Evolutionary conservation across 2,888 invertebrate genomes (phyloP).

Genomic region (Germaria angustata): DNA sequence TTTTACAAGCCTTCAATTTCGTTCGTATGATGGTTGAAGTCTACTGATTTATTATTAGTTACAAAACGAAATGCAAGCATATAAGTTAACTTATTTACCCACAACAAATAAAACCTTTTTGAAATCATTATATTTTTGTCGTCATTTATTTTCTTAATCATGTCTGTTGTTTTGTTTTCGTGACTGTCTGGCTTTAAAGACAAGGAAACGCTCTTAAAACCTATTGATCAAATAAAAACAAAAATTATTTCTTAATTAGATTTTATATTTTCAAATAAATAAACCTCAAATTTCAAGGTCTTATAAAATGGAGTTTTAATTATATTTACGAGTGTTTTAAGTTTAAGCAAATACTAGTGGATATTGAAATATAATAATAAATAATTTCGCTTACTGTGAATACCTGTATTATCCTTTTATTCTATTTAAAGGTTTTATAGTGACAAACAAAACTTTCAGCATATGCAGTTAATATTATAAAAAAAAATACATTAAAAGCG

Average conservation of each 20-base stretch:
- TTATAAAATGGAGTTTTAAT: background rate
- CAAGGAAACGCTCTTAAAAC: background rate
- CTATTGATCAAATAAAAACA: background rate
- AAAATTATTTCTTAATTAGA: constrained; percentile 8
- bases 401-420: no score
- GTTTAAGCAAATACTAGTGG: background rate
- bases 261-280: background rate
- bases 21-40: no score
- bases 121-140: no score
- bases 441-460: no score
- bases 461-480: no score
- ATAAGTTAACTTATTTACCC: no score
- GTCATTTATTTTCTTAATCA: constrained; percentile 8
- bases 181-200: background rate
- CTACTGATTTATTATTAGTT: no score
- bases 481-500: no score
- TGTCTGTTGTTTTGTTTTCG: background rate
- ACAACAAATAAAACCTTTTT: no score
- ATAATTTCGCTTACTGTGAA: background rate
- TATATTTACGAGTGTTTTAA: background rate
- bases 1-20: no score
- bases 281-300: constrained; percentile 3
- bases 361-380: background rate
- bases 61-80: no score
- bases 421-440: no score